phyloP scores from a whole-genome alignment of 2,797 vertebrate genomes.

The Huso huso region DNA sequence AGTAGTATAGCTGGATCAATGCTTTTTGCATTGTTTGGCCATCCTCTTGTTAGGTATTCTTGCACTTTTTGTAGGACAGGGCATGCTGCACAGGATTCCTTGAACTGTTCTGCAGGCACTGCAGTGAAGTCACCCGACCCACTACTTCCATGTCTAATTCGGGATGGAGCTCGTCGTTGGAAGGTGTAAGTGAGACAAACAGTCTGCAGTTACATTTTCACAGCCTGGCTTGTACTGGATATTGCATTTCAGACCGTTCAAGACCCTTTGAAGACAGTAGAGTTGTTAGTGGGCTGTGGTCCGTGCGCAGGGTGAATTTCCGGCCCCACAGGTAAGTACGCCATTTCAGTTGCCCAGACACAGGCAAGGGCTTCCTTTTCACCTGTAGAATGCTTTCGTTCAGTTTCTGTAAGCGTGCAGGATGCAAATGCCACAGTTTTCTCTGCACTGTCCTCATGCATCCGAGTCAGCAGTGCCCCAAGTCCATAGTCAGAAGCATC shows the following conservation, averaged over 20 bases:
- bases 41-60: slow-evolving; percentile 2
- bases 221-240: neutral
- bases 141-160: neutral
- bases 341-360: no score
- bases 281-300: no score
- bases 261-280: no score
- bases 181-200: neutral
- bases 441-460: no score
- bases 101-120: slow-evolving; percentile 7
- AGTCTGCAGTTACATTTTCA: neutral
- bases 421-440: no score
- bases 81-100: neutral
- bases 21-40: neutral
- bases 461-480: no score
- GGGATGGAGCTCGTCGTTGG: neutral
- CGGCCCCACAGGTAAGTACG: no score
- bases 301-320: no score
- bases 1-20: neutral
- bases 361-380: no score
- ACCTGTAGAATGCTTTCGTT: no score
- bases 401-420: no score
- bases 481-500: neutral
- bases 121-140: slow-evolving; percentile 2
- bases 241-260: no score
- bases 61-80: slow-evolving; percentile 1